Conservation (phyloP, 2,113 vertebrate genomes). For the Mustelus asterias region DNA sequence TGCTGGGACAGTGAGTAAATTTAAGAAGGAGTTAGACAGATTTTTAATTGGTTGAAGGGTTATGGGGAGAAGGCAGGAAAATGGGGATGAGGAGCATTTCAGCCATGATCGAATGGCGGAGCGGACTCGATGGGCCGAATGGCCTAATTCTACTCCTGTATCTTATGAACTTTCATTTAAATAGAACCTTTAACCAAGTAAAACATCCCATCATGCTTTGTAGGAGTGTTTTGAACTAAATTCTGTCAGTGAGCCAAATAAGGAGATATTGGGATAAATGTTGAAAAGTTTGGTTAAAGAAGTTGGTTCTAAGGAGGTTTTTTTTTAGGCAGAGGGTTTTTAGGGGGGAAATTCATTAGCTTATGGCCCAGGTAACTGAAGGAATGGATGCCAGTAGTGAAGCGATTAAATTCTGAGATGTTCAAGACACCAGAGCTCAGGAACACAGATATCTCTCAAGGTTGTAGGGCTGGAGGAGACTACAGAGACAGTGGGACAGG, state of each 20-base stretch:
- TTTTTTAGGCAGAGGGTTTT: not conserved
- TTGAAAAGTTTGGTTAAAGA: not conserved
- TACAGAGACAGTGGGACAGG: not conserved
- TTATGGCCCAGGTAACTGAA: not conserved
- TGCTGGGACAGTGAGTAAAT: too few species aligned
- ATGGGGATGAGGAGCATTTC: too few species aligned
- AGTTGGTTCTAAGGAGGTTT: not conserved
- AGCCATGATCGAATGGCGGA: too few species aligned
- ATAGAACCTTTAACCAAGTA: not conserved
- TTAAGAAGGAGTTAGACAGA: too few species aligned
- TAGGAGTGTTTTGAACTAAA: not conserved
- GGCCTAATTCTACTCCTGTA: too few species aligned
- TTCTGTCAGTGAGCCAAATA: not conserved
- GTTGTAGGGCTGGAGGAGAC: not conserved
- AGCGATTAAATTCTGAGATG: not conserved
- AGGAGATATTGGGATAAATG: not conserved
- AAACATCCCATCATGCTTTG: not conserved
- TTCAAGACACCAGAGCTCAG: not conserved
- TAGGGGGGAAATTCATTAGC: not conserved
- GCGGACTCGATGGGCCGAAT: too few species aligned
- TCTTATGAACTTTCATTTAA: too few species aligned
- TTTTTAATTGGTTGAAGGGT: too few species aligned
- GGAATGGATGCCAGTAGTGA: not conserved
- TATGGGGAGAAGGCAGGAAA: too few species aligned
- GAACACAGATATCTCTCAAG: not conserved